Percentiles rank a stretch among this genome's conserved stretches.
These are phyloP conservation scores for Drosophila pseudoobscura DNA, from an alignment of 1,140 invertebrate species.

Conservation along the genomic window DNA sequence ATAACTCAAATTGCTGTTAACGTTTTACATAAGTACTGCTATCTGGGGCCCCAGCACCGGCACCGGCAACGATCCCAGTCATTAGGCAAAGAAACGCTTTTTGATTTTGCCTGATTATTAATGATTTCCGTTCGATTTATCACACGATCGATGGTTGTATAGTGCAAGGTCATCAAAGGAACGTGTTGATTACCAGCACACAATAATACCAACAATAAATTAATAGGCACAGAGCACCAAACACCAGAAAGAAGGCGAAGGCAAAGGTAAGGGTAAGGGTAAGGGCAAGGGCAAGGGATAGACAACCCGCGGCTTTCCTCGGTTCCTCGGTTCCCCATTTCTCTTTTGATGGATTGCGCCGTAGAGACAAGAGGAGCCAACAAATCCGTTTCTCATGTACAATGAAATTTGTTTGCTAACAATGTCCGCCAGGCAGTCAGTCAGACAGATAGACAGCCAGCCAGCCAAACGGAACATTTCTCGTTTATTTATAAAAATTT, in stretches of 20 bases:
- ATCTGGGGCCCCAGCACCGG: neutral
- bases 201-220: slow-evolving; percentile 80
- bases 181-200: slow-evolving; percentile 77
- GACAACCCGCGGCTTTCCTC: slow-evolving; percentile 58
- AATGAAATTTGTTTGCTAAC: slow-evolving; percentile 60
- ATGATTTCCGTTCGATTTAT: slow-evolving; percentile 80
- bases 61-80: slow-evolving; percentile 44
- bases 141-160: slow-evolving; percentile 70
- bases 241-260: slow-evolving; percentile 14
- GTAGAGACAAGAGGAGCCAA: slow-evolving; percentile 13
- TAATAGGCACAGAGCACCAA: slow-evolving; percentile 40
- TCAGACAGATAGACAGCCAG: too few relatives aligned
- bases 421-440: slow-evolving; percentile 19
- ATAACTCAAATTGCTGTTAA: slow-evolving; percentile 52
- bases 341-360: slow-evolving; percentile 66
- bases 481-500: slow-evolving; percentile 65
- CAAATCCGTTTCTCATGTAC: slow-evolving; percentile 68
- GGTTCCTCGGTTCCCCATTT: slow-evolving; percentile 38
- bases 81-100: slow-evolving; percentile 69
- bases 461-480: slow-evolving; percentile 18
- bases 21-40: slow-evolving; percentile 44
- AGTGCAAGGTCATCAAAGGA: slow-evolving; percentile 79
- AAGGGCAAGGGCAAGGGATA: slow-evolving; percentile 1
- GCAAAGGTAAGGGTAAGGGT: slow-evolving; percentile 4
- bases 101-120: slow-evolving; percentile 70